Conservation (phyloP, 2,113 vertebrate species). For the Megalops atlanticus region DNA sequence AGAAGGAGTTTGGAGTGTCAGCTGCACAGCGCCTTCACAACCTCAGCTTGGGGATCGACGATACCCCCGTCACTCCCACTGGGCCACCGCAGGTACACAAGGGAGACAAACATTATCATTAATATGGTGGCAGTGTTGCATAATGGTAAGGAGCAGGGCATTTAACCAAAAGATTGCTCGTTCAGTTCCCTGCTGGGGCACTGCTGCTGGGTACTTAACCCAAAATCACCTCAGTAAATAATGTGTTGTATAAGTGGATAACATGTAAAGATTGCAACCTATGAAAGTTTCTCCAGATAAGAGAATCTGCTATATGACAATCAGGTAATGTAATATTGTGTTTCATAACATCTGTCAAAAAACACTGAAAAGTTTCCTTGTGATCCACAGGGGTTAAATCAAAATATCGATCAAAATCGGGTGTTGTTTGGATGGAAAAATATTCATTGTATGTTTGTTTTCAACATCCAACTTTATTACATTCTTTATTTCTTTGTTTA, state of each 20-base stretch:
- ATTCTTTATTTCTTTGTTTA: background rate
- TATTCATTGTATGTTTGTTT: background rate
- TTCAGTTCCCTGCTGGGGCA: no score
- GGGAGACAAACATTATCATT: background rate
- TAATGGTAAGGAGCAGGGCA: background rate
- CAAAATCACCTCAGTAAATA: no score
- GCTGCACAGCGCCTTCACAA: constrained; percentile 76
- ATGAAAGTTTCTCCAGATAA: no score
- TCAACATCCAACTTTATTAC: background rate
- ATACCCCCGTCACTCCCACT: constrained; percentile 74
- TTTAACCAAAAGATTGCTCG: background rate
- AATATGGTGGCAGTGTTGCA: background rate
- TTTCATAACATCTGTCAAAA: no score
- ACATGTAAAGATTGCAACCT: no score
- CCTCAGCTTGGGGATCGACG: constrained; percentile 79
- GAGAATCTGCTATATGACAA: no score
- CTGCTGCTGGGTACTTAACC: no score
- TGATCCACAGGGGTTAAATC: background rate
- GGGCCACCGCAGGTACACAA: constrained; percentile 83
- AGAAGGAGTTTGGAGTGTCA: constrained; percentile 73
- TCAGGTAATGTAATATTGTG: no score
- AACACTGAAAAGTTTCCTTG: background rate
- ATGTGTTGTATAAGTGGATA: no score
- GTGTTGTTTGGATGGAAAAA: no score
- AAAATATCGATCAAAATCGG: no score